A percentile compares a stretch with the other conserved stretches of the same genome.
These are phyloP conservation scores for Drosophila truncata DNA, from an alignment of 1,140 invertebrate genomes.

Conservation along the genomic window DNA sequence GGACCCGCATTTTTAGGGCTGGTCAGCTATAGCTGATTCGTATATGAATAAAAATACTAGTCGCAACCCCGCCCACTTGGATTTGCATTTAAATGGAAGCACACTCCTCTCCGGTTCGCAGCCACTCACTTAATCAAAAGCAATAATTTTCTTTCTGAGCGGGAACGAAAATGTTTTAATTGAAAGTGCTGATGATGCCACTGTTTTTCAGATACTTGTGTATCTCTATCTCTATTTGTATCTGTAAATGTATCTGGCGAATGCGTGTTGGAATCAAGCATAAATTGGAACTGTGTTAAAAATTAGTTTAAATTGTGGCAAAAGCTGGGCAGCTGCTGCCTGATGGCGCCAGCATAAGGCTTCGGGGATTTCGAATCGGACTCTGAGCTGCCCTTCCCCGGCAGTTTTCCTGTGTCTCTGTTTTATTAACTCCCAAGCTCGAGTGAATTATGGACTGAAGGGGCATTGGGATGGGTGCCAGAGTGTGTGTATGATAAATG, in stretches of 20 bases:
- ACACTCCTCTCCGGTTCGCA: slow-evolving; percentile 30
- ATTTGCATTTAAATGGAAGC: slow-evolving; percentile 52
- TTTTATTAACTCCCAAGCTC: slow-evolving; percentile 32
- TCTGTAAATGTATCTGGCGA: slow-evolving; percentile 20
- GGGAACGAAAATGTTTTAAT: slow-evolving; percentile 78
- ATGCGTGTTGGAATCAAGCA: slow-evolving; percentile 38
- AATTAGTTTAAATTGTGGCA: slow-evolving; percentile 72
- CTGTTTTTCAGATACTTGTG: slow-evolving; percentile 22
- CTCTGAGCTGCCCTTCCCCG: slow-evolving; percentile 1
- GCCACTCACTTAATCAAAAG: slow-evolving; percentile 70
- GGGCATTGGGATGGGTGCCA: slow-evolving; percentile 17
- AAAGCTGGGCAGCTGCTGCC: slow-evolving; percentile 24
- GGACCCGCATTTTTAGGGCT: slow-evolving; percentile 33
- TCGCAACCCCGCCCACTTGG: slow-evolving; percentile 24
- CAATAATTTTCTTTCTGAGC: slow-evolving; percentile 60
- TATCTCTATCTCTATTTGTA: slow-evolving; percentile 8
- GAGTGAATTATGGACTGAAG: slow-evolving; percentile 60
- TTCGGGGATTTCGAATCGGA: slow-evolving; percentile 10
- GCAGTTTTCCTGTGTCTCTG: background rate
- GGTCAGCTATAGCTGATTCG: slow-evolving; percentile 21
- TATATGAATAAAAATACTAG: slow-evolving; percentile 14
- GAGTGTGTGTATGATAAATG: slow-evolving; percentile 63
- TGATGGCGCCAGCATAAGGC: slow-evolving; percentile 71
- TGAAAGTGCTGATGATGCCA: slow-evolving; percentile 72
- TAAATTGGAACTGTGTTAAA: slow-evolving; percentile 75